These are phyloP conservation scores for Oxytorus armatus DNA, from an alignment of 2,888 invertebrate species.

Conservation along the genomic window DNA sequence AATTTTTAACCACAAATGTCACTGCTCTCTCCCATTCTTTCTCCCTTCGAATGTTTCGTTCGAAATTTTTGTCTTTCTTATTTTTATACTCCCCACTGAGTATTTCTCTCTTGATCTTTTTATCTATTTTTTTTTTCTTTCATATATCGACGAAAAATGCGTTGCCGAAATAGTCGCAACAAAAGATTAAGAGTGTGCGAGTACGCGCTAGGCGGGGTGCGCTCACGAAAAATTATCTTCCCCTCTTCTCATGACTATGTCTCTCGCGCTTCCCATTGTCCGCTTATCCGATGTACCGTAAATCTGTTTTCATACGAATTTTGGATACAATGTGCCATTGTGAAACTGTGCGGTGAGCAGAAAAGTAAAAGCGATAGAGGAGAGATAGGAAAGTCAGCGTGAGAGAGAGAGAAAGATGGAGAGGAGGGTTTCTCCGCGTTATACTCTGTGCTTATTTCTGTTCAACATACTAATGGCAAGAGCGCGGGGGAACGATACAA, in stretches of 20 bases:
- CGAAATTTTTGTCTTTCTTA: conserved; percentile 41
- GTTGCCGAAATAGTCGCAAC: background rate
- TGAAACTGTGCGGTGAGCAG: conserved; percentile 44
- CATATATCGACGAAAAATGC: conserved; percentile 13
- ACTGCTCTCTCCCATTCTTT: background rate
- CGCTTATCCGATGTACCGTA: conserved; percentile 72
- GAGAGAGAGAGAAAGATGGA: conserved; percentile 17
- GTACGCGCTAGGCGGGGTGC: background rate
- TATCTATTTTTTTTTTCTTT: background rate
- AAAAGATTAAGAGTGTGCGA: background rate
- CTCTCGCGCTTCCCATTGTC: conserved; percentile 63
- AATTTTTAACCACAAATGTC: conserved; percentile 37
- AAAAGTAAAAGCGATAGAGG: background rate
- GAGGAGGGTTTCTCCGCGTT: conserved; percentile 25
- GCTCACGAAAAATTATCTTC: conserved; percentile 56
- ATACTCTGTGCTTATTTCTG: conserved; percentile 57
- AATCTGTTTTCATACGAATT: conserved; percentile 77
- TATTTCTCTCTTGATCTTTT: background rate
- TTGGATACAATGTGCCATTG: conserved; percentile 73
- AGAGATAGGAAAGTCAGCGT: conserved; percentile 12
- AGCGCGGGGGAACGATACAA: conserved; percentile 44
- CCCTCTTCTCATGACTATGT: conserved; percentile 41
- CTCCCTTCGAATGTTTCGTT: conserved; percentile 17
- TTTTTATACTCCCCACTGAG: background rate
- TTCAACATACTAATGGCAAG: conserved; percentile 58